Base-by-base conservation (phyloP, 2,113 vertebrate species). In the Myotis davidii region DNA sequence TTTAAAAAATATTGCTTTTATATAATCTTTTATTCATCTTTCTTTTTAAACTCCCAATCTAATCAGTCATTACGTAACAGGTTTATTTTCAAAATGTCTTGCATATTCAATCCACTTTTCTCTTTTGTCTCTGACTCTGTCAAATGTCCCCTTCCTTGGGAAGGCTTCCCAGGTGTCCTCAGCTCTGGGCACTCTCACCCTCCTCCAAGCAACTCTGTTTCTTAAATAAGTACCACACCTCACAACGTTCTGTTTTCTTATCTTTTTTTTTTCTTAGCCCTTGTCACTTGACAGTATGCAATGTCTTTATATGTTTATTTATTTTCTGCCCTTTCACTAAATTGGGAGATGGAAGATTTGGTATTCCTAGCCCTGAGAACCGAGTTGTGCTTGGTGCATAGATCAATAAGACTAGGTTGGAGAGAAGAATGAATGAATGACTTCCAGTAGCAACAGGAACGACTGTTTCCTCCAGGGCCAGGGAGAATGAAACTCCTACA, bases 71-170 rank as follows among this genome's bases (percentile, higher is more conserved):
- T 76, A 76, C 37, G 45, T 39, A 70, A 67, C 69, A 56, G 29
- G 56, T 27, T 87, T 90, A 25, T 93, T 95, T 73, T 39, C 82
- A 92, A 88, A 96, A 87, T 72, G 50, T 18, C 37, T 90, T 92
- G 54, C 67, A 32, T n/a, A 34, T 32, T 70, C 59, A 65, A 8
- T 50, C 56, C 10, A 81, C 48, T 88, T 85, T 64, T 50, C 34
- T 78, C 18, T 67, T 76, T 95, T 90, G 54, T 81, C 16, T 64
- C n/a, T 48, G 14, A 70, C 18, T 94, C 74, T 94, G 81, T 81
- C 69, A 69, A 50, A 88, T n/a, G 27, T 27, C 37, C 5, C 29
- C 25, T 52, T 61, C 64, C 37, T 21, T 52, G 27, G 59, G 42
- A 77, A 85, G 23, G 2, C 23, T 65, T 23, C 14, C 23, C 73